phyloP scores from a whole-genome alignment of 2,113 vertebrate genomes.

The Ptyas mucosa region DNA sequence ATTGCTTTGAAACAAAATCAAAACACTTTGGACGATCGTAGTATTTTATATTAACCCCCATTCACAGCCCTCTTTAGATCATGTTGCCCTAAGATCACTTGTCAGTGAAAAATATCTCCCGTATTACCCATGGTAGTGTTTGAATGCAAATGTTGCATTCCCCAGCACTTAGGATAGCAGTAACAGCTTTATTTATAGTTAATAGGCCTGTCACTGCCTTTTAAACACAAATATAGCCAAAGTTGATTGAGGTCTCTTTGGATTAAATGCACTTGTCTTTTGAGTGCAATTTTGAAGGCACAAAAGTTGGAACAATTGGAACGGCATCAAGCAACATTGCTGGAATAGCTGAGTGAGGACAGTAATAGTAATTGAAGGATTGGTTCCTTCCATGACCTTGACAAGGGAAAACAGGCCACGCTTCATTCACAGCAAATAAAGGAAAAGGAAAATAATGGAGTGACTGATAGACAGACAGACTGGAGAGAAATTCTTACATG shows the following conservation, averaged over 20 bases:
- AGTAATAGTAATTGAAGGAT: background rate
- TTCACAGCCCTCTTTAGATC: slow-evolving; percentile 19
- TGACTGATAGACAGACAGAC: too few species aligned
- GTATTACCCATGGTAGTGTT: background rate
- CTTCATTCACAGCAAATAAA: background rate
- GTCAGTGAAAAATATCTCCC: slow-evolving; percentile 30
- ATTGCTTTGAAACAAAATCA: slow-evolving; percentile 15
- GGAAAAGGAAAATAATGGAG: background rate
- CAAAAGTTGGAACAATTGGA: background rate
- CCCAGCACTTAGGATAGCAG: background rate
- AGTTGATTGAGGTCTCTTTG: background rate
- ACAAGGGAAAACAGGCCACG: background rate
- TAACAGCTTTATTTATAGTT: slow-evolving; percentile 39
- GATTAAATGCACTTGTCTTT: slow-evolving; percentile 21
- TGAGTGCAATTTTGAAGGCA: background rate
- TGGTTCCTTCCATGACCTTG: background rate
- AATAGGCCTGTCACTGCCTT: slow-evolving; percentile 14
- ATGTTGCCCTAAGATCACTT: slow-evolving; percentile 10
- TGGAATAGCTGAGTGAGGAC: background rate
- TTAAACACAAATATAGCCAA: slow-evolving; percentile 16
- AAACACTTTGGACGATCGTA: slow-evolving; percentile 5
- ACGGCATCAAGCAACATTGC: background rate
- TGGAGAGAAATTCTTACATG: background rate
- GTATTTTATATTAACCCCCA: slow-evolving; percentile 34
- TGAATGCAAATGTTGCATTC: background rate